Percentiles rank a stretch among this genome's conserved stretches.
Conservation (phyloP, 2,888 invertebrate species). For the Biston betularia region DNA sequence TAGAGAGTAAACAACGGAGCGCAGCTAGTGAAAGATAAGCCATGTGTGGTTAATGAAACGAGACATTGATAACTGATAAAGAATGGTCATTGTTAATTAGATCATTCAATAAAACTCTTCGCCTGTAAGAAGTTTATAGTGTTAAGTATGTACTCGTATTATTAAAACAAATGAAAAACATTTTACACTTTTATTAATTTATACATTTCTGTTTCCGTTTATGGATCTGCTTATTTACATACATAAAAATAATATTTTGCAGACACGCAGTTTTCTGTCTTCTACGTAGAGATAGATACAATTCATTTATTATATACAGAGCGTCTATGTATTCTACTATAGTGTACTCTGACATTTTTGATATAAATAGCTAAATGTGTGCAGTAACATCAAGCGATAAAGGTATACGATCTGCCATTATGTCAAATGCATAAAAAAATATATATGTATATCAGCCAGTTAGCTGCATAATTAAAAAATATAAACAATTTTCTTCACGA, state of each 20-base stretch:
- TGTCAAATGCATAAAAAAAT: constrained; percentile 26
- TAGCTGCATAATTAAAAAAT: constrained; percentile 28
- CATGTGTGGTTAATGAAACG: background rate
- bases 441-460: constrained; percentile 23
- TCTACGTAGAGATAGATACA: constrained; percentile 42
- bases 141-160: background rate
- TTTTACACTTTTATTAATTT: constrained; percentile 69
- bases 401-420: constrained; percentile 22
- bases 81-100: background rate
- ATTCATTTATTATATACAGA: constrained; percentile 47
- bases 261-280: constrained; percentile 46
- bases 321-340: constrained; percentile 36
- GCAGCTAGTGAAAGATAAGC: no score
- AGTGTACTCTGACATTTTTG: constrained; percentile 38
- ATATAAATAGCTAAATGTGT: constrained; percentile 24
- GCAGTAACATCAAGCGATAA: constrained; percentile 7
- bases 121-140: background rate
- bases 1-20: no score
- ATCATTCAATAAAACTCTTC: no score
- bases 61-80: background rate
- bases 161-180: constrained; percentile 31
- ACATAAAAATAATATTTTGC: constrained; percentile 72
- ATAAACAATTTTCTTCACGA: constrained; percentile 28
- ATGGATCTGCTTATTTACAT: constrained; percentile 66
- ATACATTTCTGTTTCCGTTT: constrained; percentile 76